phyloP scores from a whole-genome alignment of 2,888 invertebrate genomes.

The Cremastobaeus sp. region DNA sequence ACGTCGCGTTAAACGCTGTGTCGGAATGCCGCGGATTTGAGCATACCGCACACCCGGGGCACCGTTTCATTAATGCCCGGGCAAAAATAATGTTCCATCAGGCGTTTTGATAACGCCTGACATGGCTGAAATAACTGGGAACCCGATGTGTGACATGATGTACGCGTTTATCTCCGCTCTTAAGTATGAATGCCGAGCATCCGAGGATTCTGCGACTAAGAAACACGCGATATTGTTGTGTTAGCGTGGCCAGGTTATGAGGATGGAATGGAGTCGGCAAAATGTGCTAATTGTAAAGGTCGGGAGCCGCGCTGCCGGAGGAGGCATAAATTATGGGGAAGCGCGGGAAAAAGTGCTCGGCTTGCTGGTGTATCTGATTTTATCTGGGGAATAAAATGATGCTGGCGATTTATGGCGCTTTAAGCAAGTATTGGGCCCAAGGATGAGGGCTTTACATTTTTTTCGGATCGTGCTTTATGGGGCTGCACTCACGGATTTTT shows the following conservation, averaged over 20 bases:
- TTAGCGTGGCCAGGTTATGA: slow-evolving; percentile 8
- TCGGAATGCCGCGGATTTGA: slow-evolving; percentile 39
- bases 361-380: slow-evolving; percentile 31
- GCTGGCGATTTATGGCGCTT: slow-evolving; percentile 28
- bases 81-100: slow-evolving; percentile 28
- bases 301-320: slow-evolving; percentile 3
- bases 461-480: slow-evolving; percentile 22
- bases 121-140: slow-evolving; percentile 14
- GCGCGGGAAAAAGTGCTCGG: slow-evolving; percentile 20
- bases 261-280: slow-evolving; percentile 14
- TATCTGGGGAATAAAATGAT: slow-evolving; percentile 45
- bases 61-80: slow-evolving; percentile 42
- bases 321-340: slow-evolving; percentile 28
- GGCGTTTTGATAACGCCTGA: slow-evolving; percentile 32
- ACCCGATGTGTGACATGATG: slow-evolving; percentile 22
- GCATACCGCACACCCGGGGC: slow-evolving; percentile 17
- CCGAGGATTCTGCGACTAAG: slow-evolving; percentile 19
- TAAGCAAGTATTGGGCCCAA: slow-evolving; percentile 33
- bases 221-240: slow-evolving; percentile 29
- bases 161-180: slow-evolving; percentile 30
- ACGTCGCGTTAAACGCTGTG: slow-evolving; percentile 66
- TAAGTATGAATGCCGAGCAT: slow-evolving; percentile 28
- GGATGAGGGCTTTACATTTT: slow-evolving; percentile 5
- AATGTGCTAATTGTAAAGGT: slow-evolving; percentile 49
- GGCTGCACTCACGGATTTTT: slow-evolving; percentile 6